phyloP scores from a whole-genome alignment of 2,888 invertebrate species.

The Conchocele bisecta region DNA sequence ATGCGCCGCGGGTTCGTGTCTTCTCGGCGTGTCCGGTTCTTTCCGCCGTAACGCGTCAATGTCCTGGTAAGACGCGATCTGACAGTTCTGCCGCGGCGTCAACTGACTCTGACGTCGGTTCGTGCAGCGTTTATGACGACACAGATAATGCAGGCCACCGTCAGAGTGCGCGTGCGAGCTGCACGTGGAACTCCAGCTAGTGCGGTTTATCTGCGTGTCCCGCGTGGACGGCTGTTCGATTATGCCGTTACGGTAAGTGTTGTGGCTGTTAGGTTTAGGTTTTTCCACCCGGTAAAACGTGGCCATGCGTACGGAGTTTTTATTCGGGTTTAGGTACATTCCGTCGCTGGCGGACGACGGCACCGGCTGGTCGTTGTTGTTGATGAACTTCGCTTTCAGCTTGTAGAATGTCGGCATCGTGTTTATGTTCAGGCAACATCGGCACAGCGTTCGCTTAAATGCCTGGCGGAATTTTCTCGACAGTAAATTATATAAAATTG shows the following conservation, averaged over 20 bases:
- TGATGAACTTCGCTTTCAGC: constrained; percentile 65
- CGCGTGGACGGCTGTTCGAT: constrained; percentile 56
- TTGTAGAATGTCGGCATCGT: constrained; percentile 74
- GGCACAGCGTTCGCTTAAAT: constrained; percentile 88
- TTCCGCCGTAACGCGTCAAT: constrained; percentile 37
- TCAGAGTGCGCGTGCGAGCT: constrained; percentile 70
- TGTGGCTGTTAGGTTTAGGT: background rate
- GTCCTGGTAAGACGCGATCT: constrained; percentile 59
- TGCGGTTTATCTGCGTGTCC: constrained; percentile 59
- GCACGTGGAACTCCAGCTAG: constrained; percentile 47
- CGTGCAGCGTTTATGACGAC: constrained; percentile 65
- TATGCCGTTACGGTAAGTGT: constrained; percentile 8
- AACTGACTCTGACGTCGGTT: constrained; percentile 54
- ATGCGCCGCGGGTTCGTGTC: too few species aligned
- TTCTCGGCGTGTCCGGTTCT: too few species aligned
- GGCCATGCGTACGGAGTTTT: constrained; percentile 50
- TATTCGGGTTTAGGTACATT: constrained; percentile 47
- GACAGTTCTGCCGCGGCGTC: constrained; percentile 41
- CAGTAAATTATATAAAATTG: constrained; percentile 96
- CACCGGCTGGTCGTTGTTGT: constrained; percentile 49
- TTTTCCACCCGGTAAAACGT: constrained; percentile 48
- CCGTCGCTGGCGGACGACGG: constrained; percentile 20
- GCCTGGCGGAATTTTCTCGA: constrained; percentile 96
- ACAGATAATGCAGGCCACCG: constrained; percentile 63
- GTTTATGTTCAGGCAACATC: constrained; percentile 71